These are phyloP conservation scores for Neuroscelio doddi DNA, from an alignment of 2,888 invertebrate genomes.

Conservation along the genomic window DNA sequence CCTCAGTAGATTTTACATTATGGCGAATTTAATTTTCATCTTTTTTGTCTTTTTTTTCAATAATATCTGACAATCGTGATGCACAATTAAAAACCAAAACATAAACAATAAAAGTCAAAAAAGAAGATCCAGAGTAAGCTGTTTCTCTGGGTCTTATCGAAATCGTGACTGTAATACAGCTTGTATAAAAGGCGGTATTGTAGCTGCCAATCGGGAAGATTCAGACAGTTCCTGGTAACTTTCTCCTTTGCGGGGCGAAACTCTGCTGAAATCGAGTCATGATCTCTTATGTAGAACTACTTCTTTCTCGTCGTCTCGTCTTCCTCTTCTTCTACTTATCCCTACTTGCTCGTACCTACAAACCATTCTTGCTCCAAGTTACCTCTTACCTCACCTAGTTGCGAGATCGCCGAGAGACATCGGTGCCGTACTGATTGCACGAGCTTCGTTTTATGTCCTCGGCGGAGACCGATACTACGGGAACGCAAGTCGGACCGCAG, in stretches of 20 bases:
- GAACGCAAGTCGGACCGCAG: no score
- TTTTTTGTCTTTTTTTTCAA: no score
- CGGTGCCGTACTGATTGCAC: no score
- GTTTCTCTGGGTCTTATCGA: slow-evolving; percentile 10
- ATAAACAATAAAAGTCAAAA: slow-evolving; percentile 3
- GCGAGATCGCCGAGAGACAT: slow-evolving; percentile 50
- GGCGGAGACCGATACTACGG: slow-evolving; percentile 2
- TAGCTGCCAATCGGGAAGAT: no score
- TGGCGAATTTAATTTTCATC: no score
- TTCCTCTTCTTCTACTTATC: slow-evolving; percentile 19
- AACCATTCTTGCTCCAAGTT: slow-evolving; percentile 53
- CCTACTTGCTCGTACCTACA: slow-evolving; percentile 20
- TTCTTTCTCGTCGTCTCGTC: slow-evolving; percentile 41
- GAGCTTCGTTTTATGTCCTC: slow-evolving; percentile 8
- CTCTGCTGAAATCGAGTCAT: slow-evolving; percentile 65
- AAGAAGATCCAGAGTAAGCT: slow-evolving; percentile 6
- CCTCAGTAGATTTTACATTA: no score
- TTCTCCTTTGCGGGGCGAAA: slow-evolving; percentile 62
- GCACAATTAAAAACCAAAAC: slow-evolving; percentile 4
- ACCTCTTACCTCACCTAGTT: slow-evolving; percentile 51
- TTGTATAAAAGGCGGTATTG: slow-evolving; percentile 10
- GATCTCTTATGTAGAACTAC: slow-evolving; percentile 63
- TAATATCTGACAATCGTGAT: no score
- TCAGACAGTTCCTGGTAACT: slow-evolving; percentile 52
- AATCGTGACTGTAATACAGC: slow-evolving; percentile 31